Conservation (phyloP, 1,140 invertebrate species). For the Medauroidea extradentata region DNA sequence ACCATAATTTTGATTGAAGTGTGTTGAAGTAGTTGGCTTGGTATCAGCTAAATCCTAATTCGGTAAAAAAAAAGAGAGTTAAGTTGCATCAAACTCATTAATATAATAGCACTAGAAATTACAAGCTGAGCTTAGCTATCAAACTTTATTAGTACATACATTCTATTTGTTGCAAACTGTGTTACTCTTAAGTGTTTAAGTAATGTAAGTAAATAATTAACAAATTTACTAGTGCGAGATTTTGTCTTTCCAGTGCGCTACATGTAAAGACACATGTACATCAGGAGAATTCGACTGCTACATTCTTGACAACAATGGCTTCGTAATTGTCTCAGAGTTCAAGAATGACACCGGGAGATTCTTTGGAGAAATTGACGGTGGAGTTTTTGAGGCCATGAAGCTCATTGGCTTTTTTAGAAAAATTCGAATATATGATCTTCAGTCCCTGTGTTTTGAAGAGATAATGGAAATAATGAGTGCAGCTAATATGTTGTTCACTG, state of each 20-base stretch:
- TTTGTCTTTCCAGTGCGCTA: slow-evolving; percentile 39
- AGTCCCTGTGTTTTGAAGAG: slow-evolving; percentile 64
- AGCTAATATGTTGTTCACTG: slow-evolving; percentile 39
- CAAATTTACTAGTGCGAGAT: no score
- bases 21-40: neutral
- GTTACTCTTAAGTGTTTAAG: no score
- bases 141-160: neutral
- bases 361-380: slow-evolving; percentile 78
- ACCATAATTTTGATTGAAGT: neutral
- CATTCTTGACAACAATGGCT: slow-evolving; percentile 84
- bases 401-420: slow-evolving; percentile 66
- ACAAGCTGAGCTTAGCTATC: neutral
- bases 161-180: neutral
- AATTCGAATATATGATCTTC: slow-evolving; percentile 80
- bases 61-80: neutral
- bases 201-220: no score
- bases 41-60: neutral
- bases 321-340: slow-evolving; percentile 72
- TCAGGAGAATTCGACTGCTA: slow-evolving; percentile 68
- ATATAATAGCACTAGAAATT: neutral
- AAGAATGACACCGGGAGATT: slow-evolving; percentile 70
- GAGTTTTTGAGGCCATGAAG: slow-evolving; percentile 74
- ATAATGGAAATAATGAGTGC: slow-evolving; percentile 32
- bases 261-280: slow-evolving; percentile 50
- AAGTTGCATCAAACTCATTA: neutral